Evolutionary conservation across 2,113 vertebrate genomes (phyloP).

Genomic region (Salvator merianae): DNA sequence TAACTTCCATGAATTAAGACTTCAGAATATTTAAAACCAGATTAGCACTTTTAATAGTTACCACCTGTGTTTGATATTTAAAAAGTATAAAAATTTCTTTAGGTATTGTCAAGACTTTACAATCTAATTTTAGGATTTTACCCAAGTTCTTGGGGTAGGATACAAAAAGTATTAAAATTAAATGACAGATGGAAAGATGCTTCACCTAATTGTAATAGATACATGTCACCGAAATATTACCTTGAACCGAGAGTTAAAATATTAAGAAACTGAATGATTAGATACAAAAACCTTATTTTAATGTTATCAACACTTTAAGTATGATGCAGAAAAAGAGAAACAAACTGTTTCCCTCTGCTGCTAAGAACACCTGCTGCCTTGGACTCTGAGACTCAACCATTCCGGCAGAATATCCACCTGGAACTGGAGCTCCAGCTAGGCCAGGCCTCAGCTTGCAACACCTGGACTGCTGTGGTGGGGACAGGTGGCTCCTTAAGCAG

Average conservation of each 20-base stretch:
- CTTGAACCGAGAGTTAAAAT: not conserved
- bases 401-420: too few relatives aligned
- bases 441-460: too few relatives aligned
- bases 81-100: slow-evolving; percentile 31
- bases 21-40: not conserved
- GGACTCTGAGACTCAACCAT: too few relatives aligned
- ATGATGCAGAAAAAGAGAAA: slow-evolving; percentile 2
- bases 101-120: not conserved
- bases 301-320: not conserved
- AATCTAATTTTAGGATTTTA: slow-evolving; percentile 34
- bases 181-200: slow-evolving; percentile 12
- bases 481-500: too few relatives aligned
- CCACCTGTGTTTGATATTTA: slow-evolving; percentile 6
- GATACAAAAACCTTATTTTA: not conserved
- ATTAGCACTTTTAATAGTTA: slow-evolving; percentile 17
- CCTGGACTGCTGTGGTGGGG: too few relatives aligned
- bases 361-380: too few relatives aligned
- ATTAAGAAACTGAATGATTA: not conserved
- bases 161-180: not conserved
- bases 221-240: not conserved
- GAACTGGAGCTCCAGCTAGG: too few relatives aligned
- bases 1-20: slow-evolving; percentile 22
- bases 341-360: too few relatives aligned
- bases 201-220: slow-evolving; percentile 14
- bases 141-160: not conserved